These are phyloP conservation scores for Adoxophyes honmai DNA, from an alignment of 1,140 invertebrate genomes.

Conservation along the genomic window DNA sequence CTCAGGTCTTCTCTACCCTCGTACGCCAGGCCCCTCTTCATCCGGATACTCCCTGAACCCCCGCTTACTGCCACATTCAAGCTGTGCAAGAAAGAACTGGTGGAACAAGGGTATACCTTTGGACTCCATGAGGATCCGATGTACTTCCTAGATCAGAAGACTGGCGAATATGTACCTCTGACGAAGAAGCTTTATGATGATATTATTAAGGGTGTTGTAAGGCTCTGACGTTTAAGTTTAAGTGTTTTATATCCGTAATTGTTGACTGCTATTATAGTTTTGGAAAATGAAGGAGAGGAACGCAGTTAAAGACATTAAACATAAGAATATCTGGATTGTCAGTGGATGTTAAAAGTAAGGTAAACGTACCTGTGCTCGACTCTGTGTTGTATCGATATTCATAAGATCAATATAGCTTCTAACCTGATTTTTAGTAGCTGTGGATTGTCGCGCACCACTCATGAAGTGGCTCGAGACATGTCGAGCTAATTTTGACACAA, in stretches of 20 bases:
- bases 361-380: too few relatives aligned
- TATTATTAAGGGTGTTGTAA: slow-evolving; percentile 76
- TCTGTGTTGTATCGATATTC: too few relatives aligned
- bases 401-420: too few relatives aligned
- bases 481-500: too few relatives aligned
- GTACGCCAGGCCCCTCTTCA: slow-evolving; percentile 93
- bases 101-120: slow-evolving; percentile 87
- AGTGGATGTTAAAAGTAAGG: too few relatives aligned
- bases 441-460: too few relatives aligned
- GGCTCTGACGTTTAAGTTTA: slow-evolving; percentile 33
- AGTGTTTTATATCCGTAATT: slow-evolving; percentile 26
- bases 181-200: slow-evolving; percentile 82
- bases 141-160: slow-evolving; percentile 84
- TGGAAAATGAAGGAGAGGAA: too few relatives aligned
- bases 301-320: too few relatives aligned
- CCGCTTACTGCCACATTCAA: slow-evolving; percentile 96
- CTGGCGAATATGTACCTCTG: slow-evolving; percentile 81
- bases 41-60: slow-evolving; percentile 88
- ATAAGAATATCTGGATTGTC: too few relatives aligned
- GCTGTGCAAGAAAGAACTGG: slow-evolving; percentile 90
- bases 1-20: slow-evolving; percentile 85
- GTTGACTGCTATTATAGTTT: too few relatives aligned
- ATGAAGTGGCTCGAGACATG: too few relatives aligned
- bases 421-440: too few relatives aligned
- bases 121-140: slow-evolving; percentile 82